Conservation (phyloP, 2,113 vertebrate species). For the Toxotes chatareus region DNA sequence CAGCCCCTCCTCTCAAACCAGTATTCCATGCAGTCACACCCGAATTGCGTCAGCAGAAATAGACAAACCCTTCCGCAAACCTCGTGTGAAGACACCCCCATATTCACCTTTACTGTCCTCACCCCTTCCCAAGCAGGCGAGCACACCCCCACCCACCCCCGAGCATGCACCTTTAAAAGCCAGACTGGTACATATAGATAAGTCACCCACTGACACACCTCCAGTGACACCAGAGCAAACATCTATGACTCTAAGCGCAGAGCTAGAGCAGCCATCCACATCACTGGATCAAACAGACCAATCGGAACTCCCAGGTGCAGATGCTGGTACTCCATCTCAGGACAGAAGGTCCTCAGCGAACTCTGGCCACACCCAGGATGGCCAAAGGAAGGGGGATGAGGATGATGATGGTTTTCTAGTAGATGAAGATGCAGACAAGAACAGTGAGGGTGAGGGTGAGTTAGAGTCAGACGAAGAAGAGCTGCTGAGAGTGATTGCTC, state of each 20-base stretch:
- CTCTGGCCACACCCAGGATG: conserved; percentile 32
- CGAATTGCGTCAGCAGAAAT: conserved; percentile 58
- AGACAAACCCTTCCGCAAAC: conserved; percentile 61
- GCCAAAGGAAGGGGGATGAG: not conserved
- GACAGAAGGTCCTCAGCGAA: conserved; percentile 25
- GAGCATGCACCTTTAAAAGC: conserved; percentile 56
- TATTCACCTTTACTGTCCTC: conserved; percentile 46
- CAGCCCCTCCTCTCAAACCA: conserved; percentile 58
- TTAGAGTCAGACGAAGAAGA: conserved; percentile 73
- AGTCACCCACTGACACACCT: conserved; percentile 43
- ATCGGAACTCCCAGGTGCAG: conserved; percentile 10
- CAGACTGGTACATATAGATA: conserved; percentile 51
- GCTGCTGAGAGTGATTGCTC: conserved; percentile 68
- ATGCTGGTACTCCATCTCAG: not conserved
- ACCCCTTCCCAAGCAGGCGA: conserved; percentile 9
- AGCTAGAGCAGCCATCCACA: conserved; percentile 54
- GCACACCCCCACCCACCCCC: conserved; percentile 49
- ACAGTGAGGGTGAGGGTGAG: conserved; percentile 57
- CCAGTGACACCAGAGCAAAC: conserved; percentile 22
- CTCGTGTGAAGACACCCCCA: conserved; percentile 44
- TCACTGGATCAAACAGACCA: conserved; percentile 58
- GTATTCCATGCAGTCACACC: conserved; percentile 31
- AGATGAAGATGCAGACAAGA: conserved; percentile 60
- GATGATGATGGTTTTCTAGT: conserved; percentile 54
- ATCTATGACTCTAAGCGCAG: conserved; percentile 2